Base-by-base conservation (phyloP, 2,888 invertebrate genomes). In the Drosophila picticornis region DNA sequence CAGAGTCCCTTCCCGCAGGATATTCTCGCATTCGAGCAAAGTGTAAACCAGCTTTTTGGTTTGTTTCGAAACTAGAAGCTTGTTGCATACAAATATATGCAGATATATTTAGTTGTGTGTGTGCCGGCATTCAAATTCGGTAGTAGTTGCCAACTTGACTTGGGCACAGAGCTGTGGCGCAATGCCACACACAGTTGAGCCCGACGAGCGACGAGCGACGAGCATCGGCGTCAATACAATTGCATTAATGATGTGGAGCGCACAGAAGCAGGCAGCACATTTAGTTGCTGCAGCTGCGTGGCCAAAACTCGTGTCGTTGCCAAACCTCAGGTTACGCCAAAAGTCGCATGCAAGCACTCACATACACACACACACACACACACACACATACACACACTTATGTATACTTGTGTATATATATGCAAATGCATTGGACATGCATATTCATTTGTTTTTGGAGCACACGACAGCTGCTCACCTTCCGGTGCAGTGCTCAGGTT, bases 211-310 rank as follows among this genome's bases (percentile, higher is more conserved):
- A 16, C 46, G n/a, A n/a, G n/a, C n/a, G n/a, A n/a, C n/a, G n/a
- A 10, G 31, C 52, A 4, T 55, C 67, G 59, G 65, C 70, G 62
- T 55, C 78, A 80, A 61, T 61, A 81, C 80, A 80, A 80, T 77
- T 82, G 84, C 84, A 85, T 84, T 85, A 85, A 89, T 89, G 87
- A 84, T 84, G 87, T 64, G 40, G 31, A 36, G 65, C 78, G 72
- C 78, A 51, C 63, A 62, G 72, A 72, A 70, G 72, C 63, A 73
- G 81, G 83, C 74, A 75, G 72, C 75, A 78, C 70, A 67, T 77
- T 77, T 75, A 50, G 63, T 25, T 56, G 80, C 50, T 53, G 60
- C 52, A 57, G 56, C 43, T 71, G 60, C 72, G 13, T 76, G 53
- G 61, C 43, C 62, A 59, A 59, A 69, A 69, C 59, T 48, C 48